Conservation (phyloP, 2,113 vertebrate species). For the Sardina pilchardus region DNA sequence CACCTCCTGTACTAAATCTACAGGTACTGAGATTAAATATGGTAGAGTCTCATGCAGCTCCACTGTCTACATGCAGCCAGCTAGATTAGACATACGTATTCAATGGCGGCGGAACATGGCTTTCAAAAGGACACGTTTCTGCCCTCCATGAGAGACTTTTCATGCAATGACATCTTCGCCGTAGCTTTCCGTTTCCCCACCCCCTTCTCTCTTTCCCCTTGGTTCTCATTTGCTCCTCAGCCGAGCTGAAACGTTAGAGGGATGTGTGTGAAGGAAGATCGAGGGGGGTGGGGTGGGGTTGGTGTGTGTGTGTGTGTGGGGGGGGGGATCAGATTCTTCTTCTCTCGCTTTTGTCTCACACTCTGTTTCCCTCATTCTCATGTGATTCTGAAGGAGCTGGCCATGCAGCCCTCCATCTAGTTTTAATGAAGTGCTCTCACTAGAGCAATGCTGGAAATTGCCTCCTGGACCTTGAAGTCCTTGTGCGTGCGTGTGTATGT, state of each 20-base stretch:
- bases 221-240: slow-evolving; percentile 10
- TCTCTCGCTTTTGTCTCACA: slow-evolving; percentile 52
- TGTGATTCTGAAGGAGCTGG: slow-evolving; percentile 38
- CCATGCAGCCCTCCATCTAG: slow-evolving; percentile 50
- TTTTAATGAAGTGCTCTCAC: slow-evolving; percentile 70
- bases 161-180: background rate
- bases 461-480: slow-evolving; percentile 58
- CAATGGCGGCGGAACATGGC: background rate
- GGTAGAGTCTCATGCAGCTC: background rate
- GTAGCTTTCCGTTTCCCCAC: background rate
- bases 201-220: background rate
- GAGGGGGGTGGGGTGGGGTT: slow-evolving; percentile 31
- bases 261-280: slow-evolving; percentile 20
- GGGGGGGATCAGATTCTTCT: slow-evolving; percentile 38
- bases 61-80: background rate
- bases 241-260: slow-evolving; percentile 19
- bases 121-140: background rate
- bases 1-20: background rate
- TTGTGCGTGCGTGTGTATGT: slow-evolving; percentile 42
- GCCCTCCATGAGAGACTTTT: background rate
- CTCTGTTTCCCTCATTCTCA: background rate
- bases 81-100: background rate
- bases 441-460: slow-evolving; percentile 65
- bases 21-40: background rate
- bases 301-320: slow-evolving; percentile 16